A percentile compares a stretch with the other conserved stretches of the same genome.
Conservation (phyloP, 1,140 invertebrate species). For the Caerostris darwini region DNA sequence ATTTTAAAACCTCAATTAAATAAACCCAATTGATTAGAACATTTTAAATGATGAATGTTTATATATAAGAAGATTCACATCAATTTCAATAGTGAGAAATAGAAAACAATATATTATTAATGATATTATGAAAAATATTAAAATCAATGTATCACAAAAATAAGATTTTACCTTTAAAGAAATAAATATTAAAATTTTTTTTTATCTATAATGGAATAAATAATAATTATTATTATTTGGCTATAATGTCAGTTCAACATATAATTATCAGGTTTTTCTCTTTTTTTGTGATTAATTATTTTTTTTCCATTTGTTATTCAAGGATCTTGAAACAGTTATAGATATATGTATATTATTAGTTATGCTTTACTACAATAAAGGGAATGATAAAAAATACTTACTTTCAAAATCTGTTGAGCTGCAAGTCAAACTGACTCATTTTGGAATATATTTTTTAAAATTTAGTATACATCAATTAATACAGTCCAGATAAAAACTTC, state of each 20-base stretch:
- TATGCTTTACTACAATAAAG: not conserved
- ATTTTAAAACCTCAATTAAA: not conserved
- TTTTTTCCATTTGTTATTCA: not conserved
- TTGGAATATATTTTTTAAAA: not conserved
- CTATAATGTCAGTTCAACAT: no score
- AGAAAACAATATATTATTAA: no score
- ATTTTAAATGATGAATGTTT: not conserved
- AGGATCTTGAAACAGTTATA: not conserved
- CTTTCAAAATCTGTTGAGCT: slow-evolving; percentile 7
- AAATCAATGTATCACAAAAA: no score
- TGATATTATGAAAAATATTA: no score
- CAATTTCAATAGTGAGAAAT: no score
- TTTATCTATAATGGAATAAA: no score
- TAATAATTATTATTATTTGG: no score
- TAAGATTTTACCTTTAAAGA: no score
- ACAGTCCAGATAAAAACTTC: not conserved
- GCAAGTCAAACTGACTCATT: slow-evolving; percentile 43
- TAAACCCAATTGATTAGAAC: not conserved
- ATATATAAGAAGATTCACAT: not conserved
- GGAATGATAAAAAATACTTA: not conserved
- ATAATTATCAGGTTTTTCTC: no score
- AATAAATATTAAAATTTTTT: no score
- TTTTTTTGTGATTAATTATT: no score
- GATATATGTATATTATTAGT: no score
- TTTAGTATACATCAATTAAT: not conserved